Conservation (phyloP, 1,140 invertebrate genomes). For the Eurosta solidaginis region DNA sequence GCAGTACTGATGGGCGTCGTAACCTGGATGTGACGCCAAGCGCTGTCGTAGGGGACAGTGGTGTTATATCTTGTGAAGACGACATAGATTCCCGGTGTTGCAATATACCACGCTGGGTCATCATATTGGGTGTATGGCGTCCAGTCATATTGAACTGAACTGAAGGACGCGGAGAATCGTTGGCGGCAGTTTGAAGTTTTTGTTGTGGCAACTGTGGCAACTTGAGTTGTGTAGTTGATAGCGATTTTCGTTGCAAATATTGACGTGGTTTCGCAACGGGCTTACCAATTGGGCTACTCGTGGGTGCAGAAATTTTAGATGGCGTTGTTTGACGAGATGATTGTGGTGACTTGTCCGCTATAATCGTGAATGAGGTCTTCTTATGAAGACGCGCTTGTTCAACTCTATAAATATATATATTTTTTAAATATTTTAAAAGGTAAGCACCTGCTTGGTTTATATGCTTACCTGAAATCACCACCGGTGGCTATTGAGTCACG, state of each 20-base stretch:
- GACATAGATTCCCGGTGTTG: conserved; percentile 51
- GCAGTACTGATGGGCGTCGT: conserved; percentile 34
- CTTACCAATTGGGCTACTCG: conserved; percentile 26
- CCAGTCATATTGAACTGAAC: conserved; percentile 57
- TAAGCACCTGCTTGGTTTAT: background rate
- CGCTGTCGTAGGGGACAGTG: conserved; percentile 35
- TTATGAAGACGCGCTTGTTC: conserved; percentile 59
- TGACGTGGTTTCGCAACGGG: conserved; percentile 39
- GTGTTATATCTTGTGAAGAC: conserved; percentile 49
- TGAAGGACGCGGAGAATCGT: conserved; percentile 55
- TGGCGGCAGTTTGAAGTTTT: conserved; percentile 27
- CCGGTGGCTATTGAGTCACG: conserved; percentile 51
- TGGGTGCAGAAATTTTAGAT: background rate
- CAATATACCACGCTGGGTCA: conserved; percentile 50
- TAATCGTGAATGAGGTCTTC: conserved; percentile 66
- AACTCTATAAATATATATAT: conserved; percentile 44
- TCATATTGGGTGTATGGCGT: conserved; percentile 45
- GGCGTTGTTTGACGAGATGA: conserved; percentile 36
- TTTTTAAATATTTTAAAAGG: background rate
- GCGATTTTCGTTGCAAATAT: conserved; percentile 40
- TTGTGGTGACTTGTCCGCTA: conserved; percentile 62
- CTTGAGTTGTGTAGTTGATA: conserved; percentile 43
- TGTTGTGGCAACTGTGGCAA: conserved; percentile 36
- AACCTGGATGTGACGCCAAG: conserved; percentile 16
- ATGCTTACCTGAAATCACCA: conserved; percentile 50